Base-by-base conservation (phyloP, 2,113 vertebrate species). In the Semnornis frantzii region DNA sequence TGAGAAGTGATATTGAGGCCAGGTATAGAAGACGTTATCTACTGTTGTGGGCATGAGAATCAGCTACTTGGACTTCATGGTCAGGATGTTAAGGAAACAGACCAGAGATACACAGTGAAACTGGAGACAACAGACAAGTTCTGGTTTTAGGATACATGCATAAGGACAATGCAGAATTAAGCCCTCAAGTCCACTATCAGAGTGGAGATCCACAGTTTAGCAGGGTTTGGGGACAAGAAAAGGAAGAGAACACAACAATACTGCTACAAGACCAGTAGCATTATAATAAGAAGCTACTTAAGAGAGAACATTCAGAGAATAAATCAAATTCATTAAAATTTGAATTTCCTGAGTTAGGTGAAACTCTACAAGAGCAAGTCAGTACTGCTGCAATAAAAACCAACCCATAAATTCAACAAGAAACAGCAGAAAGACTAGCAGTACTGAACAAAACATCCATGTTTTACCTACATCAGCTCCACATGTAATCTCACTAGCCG, bases 221-320 rank as follows among this genome's bases (percentile, higher is more conserved):
- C 0, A 27, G 57, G 28, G 57, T 14, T 18, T 39, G 57, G 6
- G 60, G 10, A 17, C 15, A 2, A 65, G 30, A 18, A 81, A 34
- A 60, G 37, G 59, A 37, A 52, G 42, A 69, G 39, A 63, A 44
- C 0, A 4, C 48, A 82, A 12, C 62, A 76, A 18, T 2, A 33
- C 13, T 48, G n/a, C 30, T 58, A 73, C 39, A 37, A 89, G n/a
- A 68, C 3, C 13, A 80, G 79, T 1, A 69, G 84, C 77, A 70
- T 9, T 85, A 0, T 3, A 34, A 0, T 2, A 34, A 59, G 25
- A 59, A 39, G 63, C 30, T 76, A 66, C 50, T 63, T 6, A 9
- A 68, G 34, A 82, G 24, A 87, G 72, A 68, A 68, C 20, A 30
- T 33, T 76, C 68, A 85, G 44, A 37, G 34, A 58, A 74, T 37